Conservation (phyloP, 2,888 invertebrate genomes). For the Synergus umbraculus region DNA sequence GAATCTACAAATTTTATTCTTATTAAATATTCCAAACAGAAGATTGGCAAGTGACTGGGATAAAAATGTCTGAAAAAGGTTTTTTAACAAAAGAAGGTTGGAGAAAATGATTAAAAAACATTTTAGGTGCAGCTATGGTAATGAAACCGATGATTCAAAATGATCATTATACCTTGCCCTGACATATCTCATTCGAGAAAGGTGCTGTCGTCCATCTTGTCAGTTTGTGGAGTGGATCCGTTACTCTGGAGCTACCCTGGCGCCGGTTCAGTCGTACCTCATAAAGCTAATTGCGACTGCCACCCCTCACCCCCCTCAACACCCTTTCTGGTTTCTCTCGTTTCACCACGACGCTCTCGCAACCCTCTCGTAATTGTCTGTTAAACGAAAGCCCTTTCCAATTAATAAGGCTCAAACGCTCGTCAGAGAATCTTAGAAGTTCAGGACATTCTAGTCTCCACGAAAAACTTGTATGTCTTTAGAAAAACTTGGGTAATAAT, state of each 20-base stretch:
- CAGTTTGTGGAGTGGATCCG: neutral
- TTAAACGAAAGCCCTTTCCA: conserved; percentile 20
- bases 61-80: too few relatives aligned
- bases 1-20: too few relatives aligned
- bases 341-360: conserved; percentile 3
- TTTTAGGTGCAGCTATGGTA: neutral
- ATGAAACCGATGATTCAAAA: neutral
- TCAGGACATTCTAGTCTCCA: neutral
- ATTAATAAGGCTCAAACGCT: neutral
- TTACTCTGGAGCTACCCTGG: neutral
- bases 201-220: conserved; percentile 1
- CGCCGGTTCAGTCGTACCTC: neutral
- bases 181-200: neutral
- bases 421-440: neutral
- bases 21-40: too few relatives aligned
- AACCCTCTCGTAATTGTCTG: conserved; percentile 15
- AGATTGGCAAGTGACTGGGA: too few relatives aligned
- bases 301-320: conserved; percentile 14
- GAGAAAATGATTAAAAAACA: neutral
- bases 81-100: too few relatives aligned
- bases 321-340: conserved; percentile 1
- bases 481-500: neutral
- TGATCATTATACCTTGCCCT: neutral
- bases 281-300: conserved; percentile 23
- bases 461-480: neutral